A percentile compares a stretch with the other conserved stretches of the same genome.
Evolutionary conservation across 2,888 invertebrate species (phyloP).

Genomic region (Napeogenes sylphis): DNA sequence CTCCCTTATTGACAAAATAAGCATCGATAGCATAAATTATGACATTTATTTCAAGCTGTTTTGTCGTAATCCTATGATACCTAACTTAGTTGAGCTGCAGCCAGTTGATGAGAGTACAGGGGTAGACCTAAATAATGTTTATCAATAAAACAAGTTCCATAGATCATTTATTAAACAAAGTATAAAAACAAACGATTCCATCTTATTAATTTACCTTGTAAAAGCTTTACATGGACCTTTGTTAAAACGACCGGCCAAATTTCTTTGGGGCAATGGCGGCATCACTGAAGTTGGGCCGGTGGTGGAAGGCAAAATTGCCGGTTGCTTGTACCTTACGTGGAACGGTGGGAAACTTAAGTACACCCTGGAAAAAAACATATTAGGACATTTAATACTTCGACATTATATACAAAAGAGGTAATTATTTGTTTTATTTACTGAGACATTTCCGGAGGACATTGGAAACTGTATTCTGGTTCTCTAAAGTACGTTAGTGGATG

Average conservation of each 20-base stretch:
- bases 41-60: no score
- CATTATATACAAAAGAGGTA: not conserved
- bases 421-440: slow-evolving; percentile 34
- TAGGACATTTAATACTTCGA: slow-evolving; percentile 5
- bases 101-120: no score
- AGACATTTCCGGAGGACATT: slow-evolving; percentile 73
- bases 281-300: slow-evolving; percentile 54
- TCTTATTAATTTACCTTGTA: slow-evolving; percentile 29
- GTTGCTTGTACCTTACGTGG: slow-evolving; percentile 75
- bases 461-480: slow-evolving; percentile 61
- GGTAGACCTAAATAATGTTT: no score
- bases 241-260: slow-evolving; percentile 70
- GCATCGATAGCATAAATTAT: no score
- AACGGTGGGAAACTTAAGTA: slow-evolving; percentile 73
- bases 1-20: no score
- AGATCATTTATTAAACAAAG: no score
- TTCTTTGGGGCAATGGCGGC: slow-evolving; percentile 71
- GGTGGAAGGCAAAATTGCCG: slow-evolving; percentile 64
- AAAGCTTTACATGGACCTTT: slow-evolving; percentile 68
- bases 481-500: slow-evolving; percentile 77
- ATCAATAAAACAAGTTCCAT: no score
- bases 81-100: no score
- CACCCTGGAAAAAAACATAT: slow-evolving; percentile 48
- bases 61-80: no score
- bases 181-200: not conserved